Evolutionary conservation across 2,113 vertebrate genomes (phyloP).

Genomic region (Pogona vitticeps): DNA sequence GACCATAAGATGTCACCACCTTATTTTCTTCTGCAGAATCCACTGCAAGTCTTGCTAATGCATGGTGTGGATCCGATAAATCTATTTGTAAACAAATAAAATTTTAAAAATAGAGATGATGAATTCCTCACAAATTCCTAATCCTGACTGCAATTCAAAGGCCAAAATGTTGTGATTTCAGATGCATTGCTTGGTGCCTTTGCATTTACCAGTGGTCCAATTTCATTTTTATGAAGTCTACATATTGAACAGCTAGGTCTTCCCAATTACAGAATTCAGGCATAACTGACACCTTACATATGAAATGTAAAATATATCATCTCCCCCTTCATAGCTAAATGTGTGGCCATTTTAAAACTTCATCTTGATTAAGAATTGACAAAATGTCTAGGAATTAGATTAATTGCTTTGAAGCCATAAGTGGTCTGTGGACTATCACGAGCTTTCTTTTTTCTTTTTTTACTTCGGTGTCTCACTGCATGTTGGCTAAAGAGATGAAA

Average conservation of each 20-base stretch:
- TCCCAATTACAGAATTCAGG: not conserved
- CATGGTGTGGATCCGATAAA: not conserved
- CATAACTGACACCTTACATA: not conserved
- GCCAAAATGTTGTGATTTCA: not conserved
- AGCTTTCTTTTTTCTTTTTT: not conserved
- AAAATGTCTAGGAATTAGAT: too few species aligned
- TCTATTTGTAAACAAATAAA: too few species aligned
- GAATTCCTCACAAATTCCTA: too few species aligned
- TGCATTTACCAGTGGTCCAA: not conserved
- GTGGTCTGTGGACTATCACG: not conserved
- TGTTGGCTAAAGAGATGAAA: not conserved
- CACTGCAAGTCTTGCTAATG: not conserved
- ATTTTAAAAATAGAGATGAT: too few species aligned
- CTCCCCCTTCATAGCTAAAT: too few species aligned
- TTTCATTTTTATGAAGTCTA: too few species aligned
- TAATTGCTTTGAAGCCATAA: not conserved
- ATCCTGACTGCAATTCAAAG: not conserved
- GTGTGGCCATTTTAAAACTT: too few species aligned
- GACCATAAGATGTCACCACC: too few species aligned
- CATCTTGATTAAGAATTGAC: too few species aligned
- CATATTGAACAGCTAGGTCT: not conserved
- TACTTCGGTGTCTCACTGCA: not conserved
- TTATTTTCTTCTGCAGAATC: too few species aligned
- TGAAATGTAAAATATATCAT: too few species aligned
- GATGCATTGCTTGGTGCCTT: not conserved